Base-by-base conservation (phyloP, 1,140 invertebrate species). In the Rhyzopertha dominica region DNA sequence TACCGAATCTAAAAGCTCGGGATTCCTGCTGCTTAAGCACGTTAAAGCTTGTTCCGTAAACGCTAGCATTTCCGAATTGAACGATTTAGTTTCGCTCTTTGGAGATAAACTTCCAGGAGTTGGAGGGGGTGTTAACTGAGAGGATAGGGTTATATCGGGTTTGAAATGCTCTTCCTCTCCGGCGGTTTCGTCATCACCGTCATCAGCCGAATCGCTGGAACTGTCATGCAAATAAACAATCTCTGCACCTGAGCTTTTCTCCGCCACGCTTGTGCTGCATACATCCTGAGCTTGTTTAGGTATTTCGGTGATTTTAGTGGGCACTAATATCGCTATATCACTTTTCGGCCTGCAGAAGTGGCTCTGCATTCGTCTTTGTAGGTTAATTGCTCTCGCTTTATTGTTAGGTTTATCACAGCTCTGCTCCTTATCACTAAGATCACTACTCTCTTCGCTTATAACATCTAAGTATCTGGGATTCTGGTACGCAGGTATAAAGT, bases 371-470 rank as follows among this genome's bases (percentile, higher is more conserved):
- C 1, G 56, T 47, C 50, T 58, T 56, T 30, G 28, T 3, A 30
- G 12, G 16, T n/a, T 30, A 5, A n/a, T n/a, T n/a, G n/a, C n/a
- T n/a, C n/a, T n/a, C n/a, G n/a, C n/a, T n/a, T n/a, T n/a, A n/a
- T n/a, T n/a, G n/a, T n/a, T n/a, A n/a, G n/a, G n/a, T n/a, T n/a
- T n/a, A n/a, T n/a, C n/a, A n/a, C n/a, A n/a, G n/a, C 26, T 30
- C n/a, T 52, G 34, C 59, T 71, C 53, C 57, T 65, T 59, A 59
- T 69, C 51, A 57, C 71, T 71, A 50, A 78, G 68, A 65, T 81
- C 64, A 62, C 62, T 48, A 66, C 72, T 80, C 65, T 84, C 81
- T 60, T 84, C 81, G 53, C 78, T 74, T 53, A 84, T 84, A 1
- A 82, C 80, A 46, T 80, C 79, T 42, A 84, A 69, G 38, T 72